phyloP scores from a whole-genome alignment of 2,888 invertebrate species.

The Drosophila barbarae region DNA sequence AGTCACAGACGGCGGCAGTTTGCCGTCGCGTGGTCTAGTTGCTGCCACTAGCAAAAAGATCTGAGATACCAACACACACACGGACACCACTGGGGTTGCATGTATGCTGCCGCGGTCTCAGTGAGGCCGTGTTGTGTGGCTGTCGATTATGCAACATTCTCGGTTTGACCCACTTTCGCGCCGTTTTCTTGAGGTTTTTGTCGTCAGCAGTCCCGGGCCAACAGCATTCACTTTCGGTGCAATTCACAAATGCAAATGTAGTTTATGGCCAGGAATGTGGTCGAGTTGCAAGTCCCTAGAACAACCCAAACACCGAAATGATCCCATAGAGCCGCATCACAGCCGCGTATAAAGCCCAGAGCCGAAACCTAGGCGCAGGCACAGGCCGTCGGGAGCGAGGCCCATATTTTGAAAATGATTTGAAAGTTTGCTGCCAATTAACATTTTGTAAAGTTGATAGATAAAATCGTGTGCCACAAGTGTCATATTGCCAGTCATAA shows the following conservation, averaged over 20 bases:
- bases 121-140: slow-evolving; percentile 53
- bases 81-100: slow-evolving; percentile 24
- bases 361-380: background rate
- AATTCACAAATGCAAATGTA: slow-evolving; percentile 28
- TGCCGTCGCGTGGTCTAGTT: slow-evolving; percentile 67
- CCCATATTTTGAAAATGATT: slow-evolving; percentile 35
- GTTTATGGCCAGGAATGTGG: slow-evolving; percentile 27
- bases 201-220: slow-evolving; percentile 49
- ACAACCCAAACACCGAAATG: slow-evolving; percentile 6
- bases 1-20: slow-evolving; percentile 30
- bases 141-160: slow-evolving; percentile 68
- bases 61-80: slow-evolving; percentile 58
- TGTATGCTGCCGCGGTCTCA: slow-evolving; percentile 29
- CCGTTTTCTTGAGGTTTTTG: slow-evolving; percentile 53
- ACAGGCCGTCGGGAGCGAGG: background rate
- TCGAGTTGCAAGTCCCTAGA: slow-evolving; percentile 12
- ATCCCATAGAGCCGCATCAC: background rate
- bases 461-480: slow-evolving; percentile 55
- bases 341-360: background rate
- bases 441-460: slow-evolving; percentile 52
- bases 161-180: slow-evolving; percentile 69
- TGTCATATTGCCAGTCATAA: slow-evolving; percentile 55
- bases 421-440: slow-evolving; percentile 60
- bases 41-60: slow-evolving; percentile 63
- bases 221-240: slow-evolving; percentile 61